Percentiles rank a stretch among this genome's conserved stretches.
phyloP scores from a whole-genome alignment of 2,113 vertebrate species.

The Alethe diademata region DNA sequence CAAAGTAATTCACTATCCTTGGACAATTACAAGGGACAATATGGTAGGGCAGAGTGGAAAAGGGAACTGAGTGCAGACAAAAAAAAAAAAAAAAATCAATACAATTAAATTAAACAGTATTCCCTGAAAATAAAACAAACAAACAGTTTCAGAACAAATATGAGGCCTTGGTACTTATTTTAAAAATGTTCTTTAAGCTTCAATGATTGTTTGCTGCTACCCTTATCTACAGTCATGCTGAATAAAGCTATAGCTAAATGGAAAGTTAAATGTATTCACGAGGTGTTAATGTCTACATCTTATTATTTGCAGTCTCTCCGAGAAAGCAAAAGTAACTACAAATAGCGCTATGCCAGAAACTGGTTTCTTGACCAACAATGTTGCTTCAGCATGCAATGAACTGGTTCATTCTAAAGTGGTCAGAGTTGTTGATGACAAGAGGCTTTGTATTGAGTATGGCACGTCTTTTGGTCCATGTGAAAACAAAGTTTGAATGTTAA shows the following conservation, averaged over 20 bases:
- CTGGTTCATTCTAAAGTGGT: constrained; percentile 82
- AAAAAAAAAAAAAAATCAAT: constrained; percentile 69
- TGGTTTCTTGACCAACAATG: constrained; percentile 82
- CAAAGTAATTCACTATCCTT: constrained; percentile 78
- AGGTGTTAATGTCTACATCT: constrained; percentile 86
- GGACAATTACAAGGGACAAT: constrained; percentile 79
- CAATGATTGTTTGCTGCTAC: constrained; percentile 85
- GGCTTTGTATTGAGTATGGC: constrained; percentile 88
- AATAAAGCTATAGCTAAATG: constrained; percentile 87
- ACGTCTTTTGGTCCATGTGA: constrained; percentile 92
- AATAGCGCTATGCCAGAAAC: constrained; percentile 86
- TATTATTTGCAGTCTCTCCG: constrained; percentile 83
- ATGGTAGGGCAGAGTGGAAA: constrained; percentile 68
- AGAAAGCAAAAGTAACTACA: constrained; percentile 91
- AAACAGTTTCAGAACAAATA: constrained; percentile 79
- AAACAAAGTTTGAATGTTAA: constrained; percentile 86
- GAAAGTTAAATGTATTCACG: constrained; percentile 83
- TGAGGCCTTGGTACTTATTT: constrained; percentile 79
- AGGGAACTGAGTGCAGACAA: constrained; percentile 76
- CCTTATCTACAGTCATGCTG: constrained; percentile 90
- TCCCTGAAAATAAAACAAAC: constrained; percentile 83
- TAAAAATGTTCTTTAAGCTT: constrained; percentile 85
- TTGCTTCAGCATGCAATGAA: constrained; percentile 87
- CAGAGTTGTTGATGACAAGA: constrained; percentile 82
- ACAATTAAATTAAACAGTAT: constrained; percentile 85